Base-by-base conservation (phyloP, 2,888 invertebrate species). In the Noctua comes region DNA sequence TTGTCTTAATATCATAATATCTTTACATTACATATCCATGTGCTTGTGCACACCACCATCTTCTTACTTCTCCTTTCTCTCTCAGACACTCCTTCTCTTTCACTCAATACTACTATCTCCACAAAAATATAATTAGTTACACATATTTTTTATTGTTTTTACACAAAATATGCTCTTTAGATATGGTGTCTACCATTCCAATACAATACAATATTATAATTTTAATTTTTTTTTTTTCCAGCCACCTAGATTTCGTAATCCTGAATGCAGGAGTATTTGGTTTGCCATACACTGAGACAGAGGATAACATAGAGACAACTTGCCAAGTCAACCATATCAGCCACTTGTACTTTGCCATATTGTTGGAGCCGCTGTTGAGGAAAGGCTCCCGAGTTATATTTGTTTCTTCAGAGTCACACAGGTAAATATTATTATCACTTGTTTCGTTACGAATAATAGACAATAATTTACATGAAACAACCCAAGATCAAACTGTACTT, bases 311-410 rank as follows among this genome's bases (percentile, higher is more conserved):
- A 83, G 99, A 99, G 93, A 97, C 97, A 74, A 98, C 97, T 87
- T 98, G 98, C 93, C 99, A 99, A 97, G 98, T 99, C 1, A 99
- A 99, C 93, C 98, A 99, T 94, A 96, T 99, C 75, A 97, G 98
- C 11, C 98, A 98, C 90, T 97, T 98, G 93, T 98, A 99, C 92
- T 94, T 99, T 40, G 98, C 98, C 0, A 93, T 98, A 69, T 95
- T 99, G 69, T 93, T 99, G 68, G 97, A 98, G 88, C 97, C 98
- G 2, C 91, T 98, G 51, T 96, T 99, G 71, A 97, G 97, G 86
- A 97, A 97, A 84, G 98, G 97, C 3, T 97, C 98, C 0, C 97
- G 99, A 90, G 98, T 99, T 57, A 97, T 99, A 5, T 97, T 99
- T 89, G 97, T 99, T 0, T 98, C 99, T 2, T 99, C 99, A 13